Conservation (phyloP, 2,888 invertebrate genomes). For the Phytoseiulus persimilis region DNA sequence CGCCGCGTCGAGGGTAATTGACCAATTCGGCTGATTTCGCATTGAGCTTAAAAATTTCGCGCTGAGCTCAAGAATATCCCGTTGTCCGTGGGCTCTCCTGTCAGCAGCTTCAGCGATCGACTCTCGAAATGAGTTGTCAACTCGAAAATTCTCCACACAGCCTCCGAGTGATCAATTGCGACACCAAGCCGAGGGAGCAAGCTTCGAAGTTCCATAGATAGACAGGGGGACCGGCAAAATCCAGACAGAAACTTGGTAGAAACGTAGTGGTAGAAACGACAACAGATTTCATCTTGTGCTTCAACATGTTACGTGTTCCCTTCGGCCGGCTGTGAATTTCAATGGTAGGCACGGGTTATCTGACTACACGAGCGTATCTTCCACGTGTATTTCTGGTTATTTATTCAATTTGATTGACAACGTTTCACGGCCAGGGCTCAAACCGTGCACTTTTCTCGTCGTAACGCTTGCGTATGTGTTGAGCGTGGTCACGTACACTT, state of each 20-base stretch:
- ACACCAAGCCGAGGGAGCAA: too few relatives aligned
- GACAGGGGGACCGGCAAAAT: not conserved
- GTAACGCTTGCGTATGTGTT: not conserved
- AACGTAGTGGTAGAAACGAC: not conserved
- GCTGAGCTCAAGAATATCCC: too few relatives aligned
- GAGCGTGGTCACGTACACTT: not conserved
- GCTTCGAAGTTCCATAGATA: too few relatives aligned
- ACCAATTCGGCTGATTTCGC: too few relatives aligned
- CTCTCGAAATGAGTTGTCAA: too few relatives aligned
- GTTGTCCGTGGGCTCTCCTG: too few relatives aligned
- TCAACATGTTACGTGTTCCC: not conserved
- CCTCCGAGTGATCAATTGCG: too few relatives aligned
- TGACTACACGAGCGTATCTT: not conserved
- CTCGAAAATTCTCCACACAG: too few relatives aligned
- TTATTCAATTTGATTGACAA: slow-evolving; percentile 5
- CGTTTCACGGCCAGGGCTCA: not conserved
- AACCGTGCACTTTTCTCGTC: not conserved
- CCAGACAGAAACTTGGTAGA: not conserved
- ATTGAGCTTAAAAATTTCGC: too few relatives aligned
- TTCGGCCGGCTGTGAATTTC: not conserved
- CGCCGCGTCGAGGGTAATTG: too few relatives aligned
- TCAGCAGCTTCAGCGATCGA: too few relatives aligned
- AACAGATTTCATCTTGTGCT: not conserved
- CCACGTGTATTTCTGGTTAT: not conserved
- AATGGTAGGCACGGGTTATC: not conserved